Evolutionary conservation across 2,888 invertebrate genomes (phyloP), one percentile per base, ranked within the genome.

Genomic region (Oscheius sp.): DNA sequence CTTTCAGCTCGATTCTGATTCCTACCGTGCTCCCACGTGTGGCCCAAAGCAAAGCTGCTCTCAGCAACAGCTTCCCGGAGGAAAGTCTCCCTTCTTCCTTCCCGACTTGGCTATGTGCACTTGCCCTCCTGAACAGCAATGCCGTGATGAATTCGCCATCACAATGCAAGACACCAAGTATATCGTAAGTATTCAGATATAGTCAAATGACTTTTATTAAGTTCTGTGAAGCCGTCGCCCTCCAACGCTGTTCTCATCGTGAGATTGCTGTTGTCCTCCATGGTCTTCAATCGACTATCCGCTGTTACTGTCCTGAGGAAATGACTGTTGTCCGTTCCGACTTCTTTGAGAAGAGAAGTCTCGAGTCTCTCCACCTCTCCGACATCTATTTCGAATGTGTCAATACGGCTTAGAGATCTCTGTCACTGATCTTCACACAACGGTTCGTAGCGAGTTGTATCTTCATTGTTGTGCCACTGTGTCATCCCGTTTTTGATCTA

Each of bases 181-280:
- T 32, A 26, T n/a, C 26, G 50, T 54, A 26, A 6, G 32, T 12
- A 4, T 6, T 51, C 28, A 30, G 8, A 3, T n/a, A 22, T 32
- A 9, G 24, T 47, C n/a, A n/a, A n/a, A n/a, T n/a, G n/a, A n/a
- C n/a, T n/a, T n/a, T 33, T 5, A n/a, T 54, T 54, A 17, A 54
- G 54, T 54, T 54, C 33, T 54, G 54, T 22, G 33, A 54, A 6
- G 20, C 54, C 5, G 9, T 54, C 20, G 32, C 54, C 20, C n/a
- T 54, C 33, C 17, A 33, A 17, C n/a, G 33, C 20, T 54, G 54
- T 12, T 17, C n/a, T n/a, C 8, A 54, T 24, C 2, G 24, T 17
- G 54, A 54, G 33, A 20, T 54, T 12, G 54, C 33, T 32, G 20
- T 54, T 6, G 22, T 32, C 22, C 4, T 47, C 17, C 14, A 47